These are phyloP conservation scores for Clarias batrachus DNA, from an alignment of 2,113 vertebrate species.

Conservation along the genomic window DNA sequence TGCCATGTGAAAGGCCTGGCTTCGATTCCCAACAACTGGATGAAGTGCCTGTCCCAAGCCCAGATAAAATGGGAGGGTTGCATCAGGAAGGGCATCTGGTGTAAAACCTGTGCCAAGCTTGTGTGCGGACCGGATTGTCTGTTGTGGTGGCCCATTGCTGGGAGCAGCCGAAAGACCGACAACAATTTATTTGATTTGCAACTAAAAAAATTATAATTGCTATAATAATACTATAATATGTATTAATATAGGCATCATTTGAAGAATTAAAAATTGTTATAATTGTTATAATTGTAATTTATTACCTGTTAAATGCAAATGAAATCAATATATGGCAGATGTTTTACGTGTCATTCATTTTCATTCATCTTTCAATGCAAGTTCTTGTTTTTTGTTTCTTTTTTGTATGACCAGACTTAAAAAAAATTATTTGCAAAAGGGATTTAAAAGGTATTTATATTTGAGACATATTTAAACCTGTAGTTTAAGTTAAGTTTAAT, in stretches of 20 bases:
- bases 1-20: too few relatives aligned
- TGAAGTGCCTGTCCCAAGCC: too few relatives aligned
- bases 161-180: too few relatives aligned
- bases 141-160: too few relatives aligned
- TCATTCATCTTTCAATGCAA: background rate
- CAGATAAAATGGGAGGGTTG: too few relatives aligned
- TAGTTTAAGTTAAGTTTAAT: background rate
- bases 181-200: too few relatives aligned
- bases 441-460: background rate
- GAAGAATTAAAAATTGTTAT: too few relatives aligned
- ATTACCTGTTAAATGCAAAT: background rate
- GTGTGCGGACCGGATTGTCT: too few relatives aligned
- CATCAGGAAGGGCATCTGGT: too few relatives aligned
- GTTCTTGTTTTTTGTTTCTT: background rate
- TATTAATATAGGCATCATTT: background rate
- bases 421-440: background rate
- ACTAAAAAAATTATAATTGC: too few relatives aligned
- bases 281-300: background rate
- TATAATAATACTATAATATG: background rate
- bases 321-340: background rate
- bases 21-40: too few relatives aligned
- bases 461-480: background rate
- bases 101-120: too few relatives aligned
- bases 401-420: background rate
- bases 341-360: background rate